Evolutionary conservation across 2,888 invertebrate genomes (phyloP), one percentile per base, ranked within the genome.

Genomic region (Clunio marinus): DNA sequence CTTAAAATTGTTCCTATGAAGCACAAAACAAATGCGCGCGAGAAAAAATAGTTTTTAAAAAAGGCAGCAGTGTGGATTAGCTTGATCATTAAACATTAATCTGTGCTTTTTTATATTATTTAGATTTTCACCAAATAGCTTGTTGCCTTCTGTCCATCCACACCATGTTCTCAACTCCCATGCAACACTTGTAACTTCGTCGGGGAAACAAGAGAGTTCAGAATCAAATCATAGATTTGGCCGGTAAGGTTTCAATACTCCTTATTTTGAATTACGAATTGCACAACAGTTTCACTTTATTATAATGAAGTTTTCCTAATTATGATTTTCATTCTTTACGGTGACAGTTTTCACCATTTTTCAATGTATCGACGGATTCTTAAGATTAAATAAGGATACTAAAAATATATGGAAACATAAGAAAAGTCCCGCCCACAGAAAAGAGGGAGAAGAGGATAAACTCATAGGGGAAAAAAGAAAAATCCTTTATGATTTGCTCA

Each of bases 91-190:
- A n/a, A n/a, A n/a, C n/a, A 60, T 59, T n/a, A 28, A n/a, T 3
- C 13, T 27, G 2, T 69, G 15, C 10, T 58, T 35, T 57, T 57
- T n/a, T 8, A 4, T 13, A n/a, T 37, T 65, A 7, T 92, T 91
- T 83, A 89, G 95, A 82, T 95, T 95, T 82, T 92, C 92, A 75
- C 93, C 94, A 72, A 84, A 87, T 75, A 90, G 93, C 75, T 83
- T 96, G 79, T 85, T 91, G 81, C 87, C 88, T 73, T 82, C 86
- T 75, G 86, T 91, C 72, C 91, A 91, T 74, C 86, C 88, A 75
- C 79, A 79, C 72, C 84, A 82, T 74, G 81, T 86, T 73, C 83
- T 90, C 70, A 88, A 88, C 71, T 88, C 92, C 69, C 93, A 93
- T 79, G 87, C 89, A 69, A 88, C 91, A 71, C 84, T 89, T 76